Conservation (phyloP, 2,113 vertebrate species). For the Dendropsophus ebraccatus region DNA sequence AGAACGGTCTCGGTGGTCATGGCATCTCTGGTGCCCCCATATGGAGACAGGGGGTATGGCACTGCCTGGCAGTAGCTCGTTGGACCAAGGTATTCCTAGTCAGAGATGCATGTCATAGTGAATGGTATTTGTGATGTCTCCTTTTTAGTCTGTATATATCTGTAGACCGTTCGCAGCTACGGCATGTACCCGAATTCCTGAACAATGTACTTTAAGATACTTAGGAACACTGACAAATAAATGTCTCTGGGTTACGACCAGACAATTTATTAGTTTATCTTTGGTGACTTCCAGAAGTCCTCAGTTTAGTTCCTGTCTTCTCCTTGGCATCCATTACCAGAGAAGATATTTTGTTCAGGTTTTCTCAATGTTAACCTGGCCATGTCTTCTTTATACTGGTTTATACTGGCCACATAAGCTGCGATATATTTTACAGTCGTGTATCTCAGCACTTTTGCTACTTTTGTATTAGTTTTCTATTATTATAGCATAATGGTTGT, state of each 20-base stretch:
- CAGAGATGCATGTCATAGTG: background rate
- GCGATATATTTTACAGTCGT: background rate
- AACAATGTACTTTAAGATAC: constrained; percentile 27
- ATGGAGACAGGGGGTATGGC: background rate
- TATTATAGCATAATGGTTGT: background rate
- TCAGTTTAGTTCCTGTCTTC: constrained; percentile 4
- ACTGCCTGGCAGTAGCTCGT: background rate
- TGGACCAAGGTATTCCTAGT: background rate
- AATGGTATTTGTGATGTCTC: background rate
- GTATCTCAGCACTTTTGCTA: background rate
- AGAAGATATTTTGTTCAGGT: background rate
- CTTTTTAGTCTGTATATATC: constrained; percentile 35
- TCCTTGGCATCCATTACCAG: background rate
- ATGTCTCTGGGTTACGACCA: constrained; percentile 21
- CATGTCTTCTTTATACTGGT: background rate
- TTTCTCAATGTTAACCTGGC: background rate
- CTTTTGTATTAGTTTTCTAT: background rate
- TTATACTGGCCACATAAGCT: background rate
- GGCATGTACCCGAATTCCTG: constrained; percentile 30
- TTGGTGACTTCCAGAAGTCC: constrained; percentile 42
- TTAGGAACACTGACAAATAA: constrained; percentile 40
- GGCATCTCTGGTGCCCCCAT: background rate
- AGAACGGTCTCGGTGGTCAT: background rate
- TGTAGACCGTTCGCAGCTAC: background rate
- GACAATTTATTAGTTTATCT: constrained; percentile 38